phyloP scores from a whole-genome alignment of 37 sponge, comb jelly and placozoan species.

The Aplysina aerophoba region DNA sequence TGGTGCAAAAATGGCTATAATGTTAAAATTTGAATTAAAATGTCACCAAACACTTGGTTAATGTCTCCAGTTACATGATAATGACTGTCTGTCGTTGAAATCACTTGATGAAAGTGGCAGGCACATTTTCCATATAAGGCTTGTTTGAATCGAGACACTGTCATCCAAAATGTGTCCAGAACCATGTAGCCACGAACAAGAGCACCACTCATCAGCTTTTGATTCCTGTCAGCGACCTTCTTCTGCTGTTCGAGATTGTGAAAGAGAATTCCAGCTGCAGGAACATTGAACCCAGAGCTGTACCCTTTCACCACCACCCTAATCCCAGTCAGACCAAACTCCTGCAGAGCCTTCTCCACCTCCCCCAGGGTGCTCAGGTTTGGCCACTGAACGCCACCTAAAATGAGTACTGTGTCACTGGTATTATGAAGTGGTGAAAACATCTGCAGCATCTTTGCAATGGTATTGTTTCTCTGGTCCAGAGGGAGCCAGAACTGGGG shows the following conservation, averaged over 20 bases:
- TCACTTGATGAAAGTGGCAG: constrained; percentile 47
- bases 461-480: not conserved
- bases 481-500: constrained; percentile 44
- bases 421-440: constrained; percentile 16
- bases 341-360: not conserved
- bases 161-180: constrained; percentile 43
- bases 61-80: constrained; percentile 54
- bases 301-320: constrained; percentile 37
- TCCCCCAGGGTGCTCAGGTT: not conserved
- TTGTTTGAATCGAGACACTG: constrained; percentile 38
- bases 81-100: constrained; percentile 48
- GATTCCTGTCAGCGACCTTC: not conserved
- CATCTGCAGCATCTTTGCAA: not conserved
- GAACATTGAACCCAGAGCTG: constrained; percentile 40
- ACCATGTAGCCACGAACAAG: not conserved
- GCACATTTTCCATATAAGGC: constrained; percentile 42
- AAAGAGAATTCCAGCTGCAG: constrained; percentile 32
- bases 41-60: constrained; percentile 39
- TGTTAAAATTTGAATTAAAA: constrained; percentile 37
- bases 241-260: constrained; percentile 18
- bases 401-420: constrained; percentile 24
- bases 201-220: not conserved
- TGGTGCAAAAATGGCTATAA: constrained; percentile 27
- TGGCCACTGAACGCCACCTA: constrained; percentile 48
- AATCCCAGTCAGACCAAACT: constrained; percentile 22